Conservation (phyloP, 2,888 invertebrate genomes). For the Timema cristinae region DNA sequence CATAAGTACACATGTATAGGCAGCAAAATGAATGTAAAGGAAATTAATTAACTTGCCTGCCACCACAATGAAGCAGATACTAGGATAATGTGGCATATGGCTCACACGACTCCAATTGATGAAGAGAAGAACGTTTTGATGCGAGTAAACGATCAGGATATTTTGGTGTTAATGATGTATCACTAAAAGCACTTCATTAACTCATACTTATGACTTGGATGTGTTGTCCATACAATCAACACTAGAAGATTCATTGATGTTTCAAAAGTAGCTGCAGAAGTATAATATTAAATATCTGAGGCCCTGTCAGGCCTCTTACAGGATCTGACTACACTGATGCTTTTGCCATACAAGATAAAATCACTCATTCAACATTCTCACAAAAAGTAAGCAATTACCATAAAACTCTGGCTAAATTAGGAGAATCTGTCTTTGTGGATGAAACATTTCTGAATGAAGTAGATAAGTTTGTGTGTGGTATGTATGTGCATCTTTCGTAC, state of each 20-base stretch:
- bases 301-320: background rate
- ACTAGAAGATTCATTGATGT: background rate
- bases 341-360: constrained; percentile 4
- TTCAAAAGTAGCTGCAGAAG: background rate
- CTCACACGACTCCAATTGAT: background rate
- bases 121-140: constrained; percentile 12
- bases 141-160: background rate
- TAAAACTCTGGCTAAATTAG: constrained; percentile 9
- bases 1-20: background rate
- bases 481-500: background rate
- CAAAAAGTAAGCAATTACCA: constrained; percentile 1
- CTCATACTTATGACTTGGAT: constrained; percentile 4
- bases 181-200: background rate
- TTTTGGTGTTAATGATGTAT: constrained; percentile 1
- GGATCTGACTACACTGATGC: constrained; percentile 5
- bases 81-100: background rate
- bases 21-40: background rate
- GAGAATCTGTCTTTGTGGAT: background rate
- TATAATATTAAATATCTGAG: background rate
- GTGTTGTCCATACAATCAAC: constrained; percentile 1
- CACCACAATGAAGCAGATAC: constrained; percentile 7
- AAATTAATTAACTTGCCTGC: constrained; percentile 3
- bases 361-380: constrained; percentile 5
- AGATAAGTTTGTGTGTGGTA: background rate
- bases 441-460: constrained; percentile 1